Evolutionary conservation across 1,140 invertebrate species (phyloP).

Genomic region (Dysdera silvatica): DNA sequence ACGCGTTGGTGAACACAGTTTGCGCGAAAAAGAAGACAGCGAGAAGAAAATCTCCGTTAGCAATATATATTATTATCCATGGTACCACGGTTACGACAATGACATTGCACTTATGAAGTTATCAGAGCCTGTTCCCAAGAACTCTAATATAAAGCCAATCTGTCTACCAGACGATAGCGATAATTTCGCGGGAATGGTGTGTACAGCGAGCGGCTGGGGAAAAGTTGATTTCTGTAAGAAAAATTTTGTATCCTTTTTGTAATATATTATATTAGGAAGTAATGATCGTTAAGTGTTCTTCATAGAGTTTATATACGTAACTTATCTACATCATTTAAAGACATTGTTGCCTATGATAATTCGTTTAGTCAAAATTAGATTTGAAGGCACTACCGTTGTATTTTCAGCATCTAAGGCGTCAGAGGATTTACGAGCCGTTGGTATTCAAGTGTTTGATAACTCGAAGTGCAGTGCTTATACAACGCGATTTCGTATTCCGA

Average conservation of each 20-base stretch:
- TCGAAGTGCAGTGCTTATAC: conserved; percentile 34
- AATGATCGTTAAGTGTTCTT: too few species aligned
- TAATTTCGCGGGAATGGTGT: conserved; percentile 42
- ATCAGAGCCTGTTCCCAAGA: conserved; percentile 53
- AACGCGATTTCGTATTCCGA: conserved; percentile 19
- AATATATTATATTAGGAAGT: too few species aligned
- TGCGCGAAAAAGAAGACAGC: conserved; percentile 56
- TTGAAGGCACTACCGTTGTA: not conserved
- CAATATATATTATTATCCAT: conserved; percentile 35
- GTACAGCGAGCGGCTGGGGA: conserved; percentile 79
- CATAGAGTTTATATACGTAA: not conserved
- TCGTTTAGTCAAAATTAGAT: not conserved
- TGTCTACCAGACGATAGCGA: conserved; percentile 48
- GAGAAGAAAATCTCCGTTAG: conserved; percentile 60
- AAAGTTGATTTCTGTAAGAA: conserved; percentile 37
- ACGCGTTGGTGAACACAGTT: conserved; percentile 74
- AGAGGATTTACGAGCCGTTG: conserved; percentile 50
- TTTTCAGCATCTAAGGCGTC: conserved; percentile 34
- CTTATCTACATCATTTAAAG: not conserved
- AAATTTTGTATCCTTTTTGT: not conserved
- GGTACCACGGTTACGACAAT: conserved; percentile 37
- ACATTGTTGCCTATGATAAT: not conserved
- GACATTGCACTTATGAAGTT: conserved; percentile 69
- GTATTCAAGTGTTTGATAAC: conserved; percentile 56
- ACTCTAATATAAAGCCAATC: conserved; percentile 32